A percentile compares a stretch with the other conserved stretches of the same genome.
These are phyloP conservation scores for Clarias laeviceps DNA, from an alignment of 2,797 vertebrate species.

Conservation along the genomic window DNA sequence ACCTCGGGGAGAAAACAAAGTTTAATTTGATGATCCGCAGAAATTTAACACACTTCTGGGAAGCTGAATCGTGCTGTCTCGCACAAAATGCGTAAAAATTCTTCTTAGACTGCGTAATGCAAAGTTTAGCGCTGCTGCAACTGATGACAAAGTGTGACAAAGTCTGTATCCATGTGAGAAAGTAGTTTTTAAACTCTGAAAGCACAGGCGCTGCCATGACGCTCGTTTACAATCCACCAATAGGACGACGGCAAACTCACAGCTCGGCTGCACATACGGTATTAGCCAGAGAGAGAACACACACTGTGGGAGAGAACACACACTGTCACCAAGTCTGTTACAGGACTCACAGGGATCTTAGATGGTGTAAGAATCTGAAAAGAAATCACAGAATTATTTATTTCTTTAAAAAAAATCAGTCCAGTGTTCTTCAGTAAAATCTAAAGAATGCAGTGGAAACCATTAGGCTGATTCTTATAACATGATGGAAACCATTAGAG, in stretches of 20 bases:
- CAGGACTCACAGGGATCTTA: background rate
- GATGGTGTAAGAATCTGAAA: background rate
- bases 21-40: background rate
- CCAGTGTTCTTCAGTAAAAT: background rate
- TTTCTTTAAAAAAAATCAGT: background rate
- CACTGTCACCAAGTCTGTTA: background rate
- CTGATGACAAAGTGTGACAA: background rate
- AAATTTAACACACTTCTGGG: background rate
- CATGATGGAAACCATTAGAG: constrained; percentile 3
- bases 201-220: background rate
- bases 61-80: background rate
- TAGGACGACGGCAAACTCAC: background rate
- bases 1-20: background rate
- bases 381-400: background rate
- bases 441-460: background rate
- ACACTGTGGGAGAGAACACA: background rate
- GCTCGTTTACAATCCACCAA: background rate
- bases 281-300: background rate
- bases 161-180: background rate
- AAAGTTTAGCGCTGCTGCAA: background rate
- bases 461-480: background rate
- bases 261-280: background rate
- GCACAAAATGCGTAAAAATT: background rate
- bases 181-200: background rate
- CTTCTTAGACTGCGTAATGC: background rate